Evolutionary conservation across 2,888 invertebrate species (phyloP).

Genomic region (Drosophila maculinotata): DNA sequence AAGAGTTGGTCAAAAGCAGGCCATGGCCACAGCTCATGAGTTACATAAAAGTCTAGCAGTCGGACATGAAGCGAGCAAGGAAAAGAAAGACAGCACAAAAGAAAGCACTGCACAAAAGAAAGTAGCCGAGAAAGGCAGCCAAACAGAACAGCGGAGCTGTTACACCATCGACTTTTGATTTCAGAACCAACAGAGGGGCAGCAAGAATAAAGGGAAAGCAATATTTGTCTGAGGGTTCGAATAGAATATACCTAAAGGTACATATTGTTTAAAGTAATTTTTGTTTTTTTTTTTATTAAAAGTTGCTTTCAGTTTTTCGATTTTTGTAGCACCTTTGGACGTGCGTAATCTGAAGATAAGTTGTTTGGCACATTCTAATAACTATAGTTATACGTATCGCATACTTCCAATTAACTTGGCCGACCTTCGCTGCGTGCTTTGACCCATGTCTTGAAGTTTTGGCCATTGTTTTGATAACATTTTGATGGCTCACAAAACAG

Average conservation of each 20-base stretch:
- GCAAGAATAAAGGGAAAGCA: conserved; percentile 1
- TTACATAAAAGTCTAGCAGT: conserved; percentile 55
- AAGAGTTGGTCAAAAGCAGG: conserved; percentile 66
- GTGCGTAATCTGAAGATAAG: conserved; percentile 26
- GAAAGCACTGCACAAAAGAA: conserved; percentile 56
- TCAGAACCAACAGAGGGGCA: conserved; percentile 58
- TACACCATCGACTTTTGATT: conserved; percentile 65
- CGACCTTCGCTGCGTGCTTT: conserved; percentile 72
- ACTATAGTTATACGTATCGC: conserved; percentile 7
- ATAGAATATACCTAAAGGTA: not conserved
- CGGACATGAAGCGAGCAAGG: conserved; percentile 16
- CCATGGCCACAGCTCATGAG: conserved; percentile 53
- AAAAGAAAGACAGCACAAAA: conserved; percentile 45
- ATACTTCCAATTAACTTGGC: conserved; percentile 12
- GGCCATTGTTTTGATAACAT: conserved; percentile 57
- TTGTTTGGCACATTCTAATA: conserved; percentile 25
- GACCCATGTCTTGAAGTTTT: conserved; percentile 52
- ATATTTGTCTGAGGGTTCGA: not conserved
- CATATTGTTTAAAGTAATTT: not conserved
- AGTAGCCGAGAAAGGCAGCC: conserved; percentile 27
- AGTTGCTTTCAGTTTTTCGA: conserved; percentile 58
- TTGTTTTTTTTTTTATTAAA: not conserved
- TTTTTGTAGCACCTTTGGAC: not conserved
- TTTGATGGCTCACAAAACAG: conserved; percentile 26
- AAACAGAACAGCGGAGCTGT: conserved; percentile 1